A percentile compares a stretch with the other conserved stretches of the same genome.
phyloP scores from a whole-genome alignment of 2,888 invertebrate genomes.

The Crepidodera aurea region DNA sequence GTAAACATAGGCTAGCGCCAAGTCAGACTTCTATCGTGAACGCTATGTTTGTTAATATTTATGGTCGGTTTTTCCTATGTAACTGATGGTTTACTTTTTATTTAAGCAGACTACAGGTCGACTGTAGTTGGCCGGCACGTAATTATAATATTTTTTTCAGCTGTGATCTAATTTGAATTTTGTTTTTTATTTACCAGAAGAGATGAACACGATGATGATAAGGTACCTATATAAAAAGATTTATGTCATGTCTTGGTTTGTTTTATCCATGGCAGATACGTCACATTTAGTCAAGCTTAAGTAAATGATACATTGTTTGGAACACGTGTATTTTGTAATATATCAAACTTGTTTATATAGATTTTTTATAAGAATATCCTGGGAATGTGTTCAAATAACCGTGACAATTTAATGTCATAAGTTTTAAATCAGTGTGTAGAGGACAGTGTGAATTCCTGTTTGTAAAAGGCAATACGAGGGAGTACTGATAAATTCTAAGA shows the following conservation, averaged over 20 bases:
- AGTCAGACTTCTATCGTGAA: constrained; percentile 49
- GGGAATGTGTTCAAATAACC: too few relatives aligned
- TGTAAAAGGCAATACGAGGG: too few relatives aligned
- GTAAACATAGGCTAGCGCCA: constrained; percentile 50
- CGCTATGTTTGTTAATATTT: constrained; percentile 49
- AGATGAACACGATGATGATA: constrained; percentile 7
- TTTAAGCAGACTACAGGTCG: constrained; percentile 29
- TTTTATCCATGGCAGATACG: not conserved
- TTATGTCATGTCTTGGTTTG: not conserved
- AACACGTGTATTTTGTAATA: not conserved
- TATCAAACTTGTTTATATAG: not conserved
- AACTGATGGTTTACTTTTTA: constrained; percentile 38
- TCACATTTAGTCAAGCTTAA: not conserved
- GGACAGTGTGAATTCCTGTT: too few relatives aligned
- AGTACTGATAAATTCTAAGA: too few relatives aligned
- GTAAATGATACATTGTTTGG: not conserved
- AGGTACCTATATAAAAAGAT: not conserved
- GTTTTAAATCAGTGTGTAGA: too few relatives aligned
- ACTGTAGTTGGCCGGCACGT: constrained; percentile 25
- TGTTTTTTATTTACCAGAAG: constrained; percentile 14
- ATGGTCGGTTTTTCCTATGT: constrained; percentile 42
- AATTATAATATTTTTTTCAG: constrained; percentile 28
- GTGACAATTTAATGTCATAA: too few relatives aligned
- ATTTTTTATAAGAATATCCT: too few relatives aligned
- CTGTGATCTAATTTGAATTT: constrained; percentile 24